A percentile compares a stretch with the other conserved stretches of the same genome.
These are phyloP conservation scores for Rhabditoides inermis DNA, from an alignment of 2,888 invertebrate species.

Conservation along the genomic window DNA sequence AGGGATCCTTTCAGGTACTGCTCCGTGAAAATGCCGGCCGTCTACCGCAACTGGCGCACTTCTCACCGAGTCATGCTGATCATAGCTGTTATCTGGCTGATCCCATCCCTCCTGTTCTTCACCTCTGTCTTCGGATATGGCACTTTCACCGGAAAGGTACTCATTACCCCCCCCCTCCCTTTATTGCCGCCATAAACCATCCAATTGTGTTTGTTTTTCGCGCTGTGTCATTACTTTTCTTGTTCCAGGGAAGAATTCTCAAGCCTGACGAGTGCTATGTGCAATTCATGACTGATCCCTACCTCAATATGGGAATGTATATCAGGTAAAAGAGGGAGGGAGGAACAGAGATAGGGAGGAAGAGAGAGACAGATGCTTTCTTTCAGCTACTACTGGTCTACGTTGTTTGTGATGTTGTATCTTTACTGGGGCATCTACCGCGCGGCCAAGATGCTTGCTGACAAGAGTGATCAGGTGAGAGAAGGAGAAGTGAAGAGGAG, in stretches of 20 bases:
- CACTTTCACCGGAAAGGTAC: slow-evolving; percentile 80
- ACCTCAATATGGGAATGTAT: slow-evolving; percentile 75
- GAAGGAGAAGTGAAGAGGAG: neutral
- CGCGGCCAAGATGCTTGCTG: slow-evolving; percentile 47
- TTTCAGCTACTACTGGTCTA: slow-evolving; percentile 99
- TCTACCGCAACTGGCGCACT: slow-evolving; percentile 79
- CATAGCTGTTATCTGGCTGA: slow-evolving; percentile 45
- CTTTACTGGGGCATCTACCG: slow-evolving; percentile 69
- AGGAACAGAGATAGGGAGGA: too few species aligned
- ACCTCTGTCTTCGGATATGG: slow-evolving; percentile 98
- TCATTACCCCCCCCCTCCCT: too few species aligned
- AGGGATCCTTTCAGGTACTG: slow-evolving; percentile 63
- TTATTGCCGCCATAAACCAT: too few species aligned
- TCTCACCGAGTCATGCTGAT: slow-evolving; percentile 43
- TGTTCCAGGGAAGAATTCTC: slow-evolving; percentile 36
- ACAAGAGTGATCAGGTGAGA: slow-evolving; percentile 39
- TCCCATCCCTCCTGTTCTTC: slow-evolving; percentile 89
- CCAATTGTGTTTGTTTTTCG: too few species aligned
- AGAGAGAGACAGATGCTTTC: neutral
- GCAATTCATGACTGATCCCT: slow-evolving; percentile 86
- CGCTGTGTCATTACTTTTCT: too few species aligned
- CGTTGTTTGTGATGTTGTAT: slow-evolving; percentile 83
- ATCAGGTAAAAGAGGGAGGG: too few species aligned
- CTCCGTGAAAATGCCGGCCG: slow-evolving; percentile 94
- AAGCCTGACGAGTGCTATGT: slow-evolving; percentile 47